Evolutionary conservation across 1,140 invertebrate species (phyloP).

Genomic region (Lucilia sericata): DNA sequence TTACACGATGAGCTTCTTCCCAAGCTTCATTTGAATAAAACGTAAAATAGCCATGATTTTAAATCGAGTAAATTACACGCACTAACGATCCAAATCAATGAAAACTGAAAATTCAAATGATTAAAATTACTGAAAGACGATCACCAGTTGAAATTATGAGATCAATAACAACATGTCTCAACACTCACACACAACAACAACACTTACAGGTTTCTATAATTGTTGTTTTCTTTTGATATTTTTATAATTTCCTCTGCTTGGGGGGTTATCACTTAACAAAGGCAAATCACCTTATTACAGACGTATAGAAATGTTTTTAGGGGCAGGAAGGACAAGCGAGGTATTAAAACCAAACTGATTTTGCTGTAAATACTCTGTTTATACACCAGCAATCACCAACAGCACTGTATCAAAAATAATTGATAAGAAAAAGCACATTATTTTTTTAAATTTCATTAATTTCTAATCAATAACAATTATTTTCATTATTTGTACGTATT

Average conservation of each 20-base stretch:
- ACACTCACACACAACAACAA: not conserved
- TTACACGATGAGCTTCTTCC: constrained; percentile 50
- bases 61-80: not conserved
- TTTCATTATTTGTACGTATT: not conserved
- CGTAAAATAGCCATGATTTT: constrained; percentile 57
- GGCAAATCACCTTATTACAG: constrained; percentile 1
- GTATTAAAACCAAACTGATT: not conserved
- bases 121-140: not conserved
- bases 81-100: not conserved
- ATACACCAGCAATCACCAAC: constrained; percentile 1
- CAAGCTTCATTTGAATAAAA: constrained; percentile 55
- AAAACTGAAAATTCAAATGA: not conserved
- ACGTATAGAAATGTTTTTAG: not conserved
- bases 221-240: constrained; percentile 2
- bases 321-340: not conserved
- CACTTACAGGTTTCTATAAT: not conserved
- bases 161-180: not conserved
- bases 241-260: not conserved
- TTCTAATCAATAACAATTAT: not conserved
- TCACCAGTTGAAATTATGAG: not conserved
- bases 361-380: not conserved
- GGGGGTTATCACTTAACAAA: not conserved
- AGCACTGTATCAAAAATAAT: not conserved
- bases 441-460: not conserved
- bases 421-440: constrained; percentile 19